These are phyloP conservation scores for Styela clava DNA, from an alignment of 23 tunicate species.

Conservation along the genomic window DNA sequence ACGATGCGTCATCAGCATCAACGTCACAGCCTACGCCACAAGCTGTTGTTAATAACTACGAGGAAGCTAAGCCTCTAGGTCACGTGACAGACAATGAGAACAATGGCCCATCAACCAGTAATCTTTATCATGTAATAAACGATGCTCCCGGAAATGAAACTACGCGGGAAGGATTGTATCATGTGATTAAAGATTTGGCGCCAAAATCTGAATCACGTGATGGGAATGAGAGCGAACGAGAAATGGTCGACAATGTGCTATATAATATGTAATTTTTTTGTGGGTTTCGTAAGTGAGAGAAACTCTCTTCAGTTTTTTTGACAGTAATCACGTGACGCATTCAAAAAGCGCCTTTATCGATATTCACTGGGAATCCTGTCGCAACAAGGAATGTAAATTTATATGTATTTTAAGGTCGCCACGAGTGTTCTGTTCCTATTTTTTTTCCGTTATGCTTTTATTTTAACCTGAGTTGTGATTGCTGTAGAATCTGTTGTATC, in stretches of 20 bases:
- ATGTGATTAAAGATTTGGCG: background rate
- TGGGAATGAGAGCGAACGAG: background rate
- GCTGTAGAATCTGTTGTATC: too few relatives aligned
- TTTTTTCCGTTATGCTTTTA: too few relatives aligned
- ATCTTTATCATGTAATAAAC: background rate
- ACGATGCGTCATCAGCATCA: background rate
- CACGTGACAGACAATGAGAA: background rate
- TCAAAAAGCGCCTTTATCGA: too few relatives aligned
- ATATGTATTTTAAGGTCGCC: too few relatives aligned
- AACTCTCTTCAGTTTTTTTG: too few relatives aligned
- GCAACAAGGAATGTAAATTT: too few relatives aligned
- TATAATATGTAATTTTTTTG: background rate
- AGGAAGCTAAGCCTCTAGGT: background rate
- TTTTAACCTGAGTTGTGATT: too few relatives aligned
- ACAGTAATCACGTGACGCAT: too few relatives aligned
- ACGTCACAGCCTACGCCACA: background rate
- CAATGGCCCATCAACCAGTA: background rate
- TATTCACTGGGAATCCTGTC: too few relatives aligned
- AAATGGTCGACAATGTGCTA: background rate
- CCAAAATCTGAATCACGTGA: background rate
- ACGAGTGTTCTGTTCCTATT: too few relatives aligned
- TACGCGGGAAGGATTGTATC: background rate
- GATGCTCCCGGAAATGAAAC: background rate
- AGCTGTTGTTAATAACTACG: background rate
- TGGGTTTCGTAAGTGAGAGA: too few relatives aligned